Evolutionary conservation across 2,113 vertebrate species (phyloP).

Genomic region (Aythya baeri): DNA sequence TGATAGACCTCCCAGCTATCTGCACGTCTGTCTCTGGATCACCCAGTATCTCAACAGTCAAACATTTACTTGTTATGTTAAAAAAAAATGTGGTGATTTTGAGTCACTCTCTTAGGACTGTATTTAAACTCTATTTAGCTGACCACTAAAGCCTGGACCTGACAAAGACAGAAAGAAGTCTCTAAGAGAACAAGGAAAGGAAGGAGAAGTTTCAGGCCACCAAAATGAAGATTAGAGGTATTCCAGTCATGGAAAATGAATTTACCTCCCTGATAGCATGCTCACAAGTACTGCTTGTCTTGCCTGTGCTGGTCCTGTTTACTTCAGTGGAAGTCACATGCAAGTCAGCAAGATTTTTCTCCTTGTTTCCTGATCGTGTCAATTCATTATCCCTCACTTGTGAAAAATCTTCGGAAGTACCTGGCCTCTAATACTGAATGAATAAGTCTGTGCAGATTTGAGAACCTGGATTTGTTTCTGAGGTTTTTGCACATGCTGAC

Average conservation of each 20-base stretch:
- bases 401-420: conserved; percentile 58
- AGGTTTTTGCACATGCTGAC: background rate
- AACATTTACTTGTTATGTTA: background rate
- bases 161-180: background rate
- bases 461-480: conserved; percentile 50
- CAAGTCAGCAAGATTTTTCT: background rate
- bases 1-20: background rate
- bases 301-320: background rate
- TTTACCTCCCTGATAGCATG: background rate
- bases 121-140: background rate
- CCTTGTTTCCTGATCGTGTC: background rate
- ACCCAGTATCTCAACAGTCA: background rate
- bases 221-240: background rate
- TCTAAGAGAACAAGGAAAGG: background rate
- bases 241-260: background rate
- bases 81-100: background rate
- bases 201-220: background rate
- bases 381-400: conserved; percentile 41
- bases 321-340: background rate
- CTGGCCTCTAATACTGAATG: background rate
- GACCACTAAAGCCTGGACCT: background rate
- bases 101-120: background rate
- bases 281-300: background rate
- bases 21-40: background rate
- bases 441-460: background rate